Conservation (phyloP, 1,140 invertebrate genomes). For the Akabosia matsudoensis region DNA sequence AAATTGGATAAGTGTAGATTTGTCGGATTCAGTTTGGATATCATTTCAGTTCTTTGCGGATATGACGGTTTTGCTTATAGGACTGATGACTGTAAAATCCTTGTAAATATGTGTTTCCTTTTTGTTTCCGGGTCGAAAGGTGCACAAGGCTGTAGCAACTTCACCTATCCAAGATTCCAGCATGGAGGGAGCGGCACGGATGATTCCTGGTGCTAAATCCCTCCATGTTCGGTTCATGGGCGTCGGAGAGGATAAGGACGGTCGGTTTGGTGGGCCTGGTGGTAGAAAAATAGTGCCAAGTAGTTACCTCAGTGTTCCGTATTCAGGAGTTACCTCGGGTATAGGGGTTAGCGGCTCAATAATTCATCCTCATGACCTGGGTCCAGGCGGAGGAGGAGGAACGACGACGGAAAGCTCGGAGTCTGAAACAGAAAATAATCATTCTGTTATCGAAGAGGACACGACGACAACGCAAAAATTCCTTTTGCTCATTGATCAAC, state of each 20-base stretch:
- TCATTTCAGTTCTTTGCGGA: too few species aligned
- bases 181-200: slow-evolving; percentile 19
- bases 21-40: too few species aligned
- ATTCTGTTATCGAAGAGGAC: slow-evolving; percentile 78
- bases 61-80: background rate
- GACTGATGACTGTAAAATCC: slow-evolving; percentile 43
- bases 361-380: slow-evolving; percentile 20
- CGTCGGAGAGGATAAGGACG: slow-evolving; percentile 43
- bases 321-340: slow-evolving; percentile 27
- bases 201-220: slow-evolving; percentile 28
- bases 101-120: slow-evolving; percentile 44
- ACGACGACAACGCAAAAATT: slow-evolving; percentile 84
- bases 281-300: slow-evolving; percentile 24
- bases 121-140: slow-evolving; percentile 49
- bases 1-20: too few species aligned
- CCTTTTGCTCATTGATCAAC: slow-evolving; percentile 83
- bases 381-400: slow-evolving; percentile 14
- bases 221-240: slow-evolving; percentile 45
- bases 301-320: slow-evolving; percentile 31
- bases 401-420: slow-evolving; percentile 70
- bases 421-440: slow-evolving; percentile 78
- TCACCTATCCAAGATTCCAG: slow-evolving; percentile 76
- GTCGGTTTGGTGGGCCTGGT: slow-evolving; percentile 20
- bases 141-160: slow-evolving; percentile 84
- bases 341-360: slow-evolving; percentile 28